Evolutionary conservation across 92 coral and sea anemone genomes (phyloP).

Genomic region (Ricordea florida): DNA sequence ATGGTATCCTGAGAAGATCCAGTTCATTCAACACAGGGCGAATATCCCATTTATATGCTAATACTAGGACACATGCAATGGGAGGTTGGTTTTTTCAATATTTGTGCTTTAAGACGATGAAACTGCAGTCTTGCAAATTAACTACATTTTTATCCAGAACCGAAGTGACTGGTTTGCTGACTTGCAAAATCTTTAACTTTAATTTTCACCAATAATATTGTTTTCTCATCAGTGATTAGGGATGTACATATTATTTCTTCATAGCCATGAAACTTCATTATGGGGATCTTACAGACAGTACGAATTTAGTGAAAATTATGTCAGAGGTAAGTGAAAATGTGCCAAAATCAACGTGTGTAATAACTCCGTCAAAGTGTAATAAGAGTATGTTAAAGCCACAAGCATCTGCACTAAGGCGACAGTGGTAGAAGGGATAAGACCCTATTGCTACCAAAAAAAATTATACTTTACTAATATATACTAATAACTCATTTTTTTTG

Average conservation of each 20-base stretch:
- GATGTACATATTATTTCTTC: neutral
- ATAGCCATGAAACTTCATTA: conserved; percentile 89
- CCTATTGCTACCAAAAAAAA: no score
- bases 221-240: neutral
- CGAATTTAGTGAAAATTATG: conserved; percentile 91
- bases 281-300: conserved; percentile 98
- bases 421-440: no score
- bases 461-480: no score
- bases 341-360: neutral
- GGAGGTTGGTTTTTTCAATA: conserved; percentile 60
- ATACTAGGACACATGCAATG: conserved; percentile 74
- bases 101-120: neutral
- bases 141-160: no score
- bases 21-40: conserved; percentile 97
- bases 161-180: no score
- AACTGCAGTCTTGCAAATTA: neutral
- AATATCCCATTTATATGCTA: conserved; percentile 86
- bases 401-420: neutral
- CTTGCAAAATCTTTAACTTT: no score
- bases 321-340: conserved; percentile 63
- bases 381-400: neutral
- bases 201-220: neutral
- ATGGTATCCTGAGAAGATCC: conserved; percentile 94
- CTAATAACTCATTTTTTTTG: no score
- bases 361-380: neutral